Base-by-base conservation (phyloP, 2,888 invertebrate genomes). In the Spilosoma lubricipeda region DNA sequence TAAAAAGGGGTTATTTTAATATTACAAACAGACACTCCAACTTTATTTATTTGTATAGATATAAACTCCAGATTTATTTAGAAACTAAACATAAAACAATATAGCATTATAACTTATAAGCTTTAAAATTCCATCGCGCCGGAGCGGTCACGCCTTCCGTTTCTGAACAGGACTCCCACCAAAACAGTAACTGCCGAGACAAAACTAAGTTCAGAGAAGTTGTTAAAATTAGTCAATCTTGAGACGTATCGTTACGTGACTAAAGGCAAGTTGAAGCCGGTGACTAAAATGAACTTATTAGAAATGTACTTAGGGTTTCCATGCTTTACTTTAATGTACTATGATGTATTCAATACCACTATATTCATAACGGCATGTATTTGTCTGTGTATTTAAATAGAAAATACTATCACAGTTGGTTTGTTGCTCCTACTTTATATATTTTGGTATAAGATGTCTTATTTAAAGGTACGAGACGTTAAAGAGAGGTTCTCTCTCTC, bases 211-310 rank as follows among this genome's bases (percentile, higher is more conserved):
- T 71, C 48, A 33, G 48, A 48, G 33, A 65, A 65, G 64, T 65
- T 71, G 71, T 63, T 70, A 70, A 63, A 45, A 73, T 63, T 70
- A 70, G 70, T 70, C 63, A 45, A 71, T 65, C 64, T 71, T 65
- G 18, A 45, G 70, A 65, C 33, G 64, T 52, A 13, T 52, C 33
- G 64, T 36, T 63, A 68, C 63, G 68, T 48, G 68, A 73, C 73
- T 23, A 33, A 65, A 33, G 30, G 70, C 70, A 30, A 42, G 36
- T 69, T 63, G n/a, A 56, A 45, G 30, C 3, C 20, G 52, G n/a
- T 7, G 39, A 56, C 56, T 56, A n/a, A 56, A 69, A 56, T 27
- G 36, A 36, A 39, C 36, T 69, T 56, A 9, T 18, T 15, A 36
- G 56, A 69, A 69, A n/a, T 27, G 8, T 27, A 27, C 13, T 52